Base-by-base conservation (phyloP, 1,140 invertebrate species). In the Drosophila nasuta region DNA sequence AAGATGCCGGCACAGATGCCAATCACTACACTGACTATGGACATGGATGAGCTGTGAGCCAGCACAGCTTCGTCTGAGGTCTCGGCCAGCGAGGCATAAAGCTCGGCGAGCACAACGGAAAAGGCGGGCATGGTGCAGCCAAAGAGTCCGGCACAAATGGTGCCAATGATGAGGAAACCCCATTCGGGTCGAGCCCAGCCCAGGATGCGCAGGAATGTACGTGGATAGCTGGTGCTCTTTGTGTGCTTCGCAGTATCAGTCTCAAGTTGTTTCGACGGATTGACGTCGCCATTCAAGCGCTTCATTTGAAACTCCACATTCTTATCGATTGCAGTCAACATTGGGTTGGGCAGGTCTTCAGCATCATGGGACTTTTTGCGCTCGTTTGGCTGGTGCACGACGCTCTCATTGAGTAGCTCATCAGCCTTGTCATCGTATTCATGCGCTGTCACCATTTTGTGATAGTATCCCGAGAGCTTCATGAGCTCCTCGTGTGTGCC, bases 401-500 rank as follows among this genome's bases (percentile, higher is more conserved):
- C 95, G 94, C 78, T 93, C 93, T 65, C 93, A 68, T 45, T 97
- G 96, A 28, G 93, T 93, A 60, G 94, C 17, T 92, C 92, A 38
- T 88, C 75, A 2, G 85, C 90, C 0, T 51, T 73, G 10, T 79
- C 75, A 57, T 86, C 93, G 8, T 91, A 90, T 6, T 92, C 92
- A 38, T 96, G 95, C 0, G 94, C 94, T 1, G 93, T 95, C 3
- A 96, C 95, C 77, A 97, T 93, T 56, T 94, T 94, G 79, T 95
- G 94, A 81, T 97, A 98, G 51, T 95, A 93, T 2, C 96, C 95
- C 80, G 95, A 93, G 20, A 94, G 92, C 1, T 93, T 93, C 80
- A 98, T 94, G 1, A 99, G 93, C 85, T 97, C 95, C 8, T 96
- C 94, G 87, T 98, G 97, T 1, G 95, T 96, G 13, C 97, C 97